Conservation (phyloP, 2,888 invertebrate species). For the Salticus scenicus region DNA sequence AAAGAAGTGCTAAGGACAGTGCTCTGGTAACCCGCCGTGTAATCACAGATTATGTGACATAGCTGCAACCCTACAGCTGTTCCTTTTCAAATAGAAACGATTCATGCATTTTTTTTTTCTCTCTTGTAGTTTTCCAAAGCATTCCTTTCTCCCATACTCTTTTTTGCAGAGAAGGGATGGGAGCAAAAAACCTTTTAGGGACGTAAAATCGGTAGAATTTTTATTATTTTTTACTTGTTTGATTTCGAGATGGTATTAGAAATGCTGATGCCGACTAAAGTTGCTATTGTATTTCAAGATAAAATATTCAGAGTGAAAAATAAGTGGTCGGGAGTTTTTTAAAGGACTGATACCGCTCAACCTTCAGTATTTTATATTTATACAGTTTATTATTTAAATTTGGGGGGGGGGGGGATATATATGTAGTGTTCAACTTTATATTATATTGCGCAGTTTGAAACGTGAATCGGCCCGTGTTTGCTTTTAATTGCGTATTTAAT, state of each 20-base stretch:
- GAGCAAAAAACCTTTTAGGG: background rate
- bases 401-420: too few species aligned
- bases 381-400: too few species aligned
- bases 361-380: too few species aligned
- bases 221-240: background rate
- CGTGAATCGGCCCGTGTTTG: too few species aligned
- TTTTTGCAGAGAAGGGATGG: background rate
- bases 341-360: too few species aligned
- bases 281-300: background rate
- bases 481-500: too few species aligned
- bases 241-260: background rate
- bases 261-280: background rate
- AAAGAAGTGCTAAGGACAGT: background rate
- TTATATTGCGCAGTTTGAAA: too few species aligned
- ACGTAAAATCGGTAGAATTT: background rate
- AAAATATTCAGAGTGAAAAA: background rate
- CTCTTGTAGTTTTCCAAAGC: background rate
- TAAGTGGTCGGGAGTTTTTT: background rate
- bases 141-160: background rate
- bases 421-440: too few species aligned
- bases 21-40: background rate
- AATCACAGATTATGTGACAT: background rate
- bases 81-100: constrained; percentile 5
- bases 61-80: background rate
- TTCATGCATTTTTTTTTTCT: background rate